These are phyloP conservation scores for Porites rus DNA, from an alignment of 92 coral and sea anemone species.

Conservation along the genomic window DNA sequence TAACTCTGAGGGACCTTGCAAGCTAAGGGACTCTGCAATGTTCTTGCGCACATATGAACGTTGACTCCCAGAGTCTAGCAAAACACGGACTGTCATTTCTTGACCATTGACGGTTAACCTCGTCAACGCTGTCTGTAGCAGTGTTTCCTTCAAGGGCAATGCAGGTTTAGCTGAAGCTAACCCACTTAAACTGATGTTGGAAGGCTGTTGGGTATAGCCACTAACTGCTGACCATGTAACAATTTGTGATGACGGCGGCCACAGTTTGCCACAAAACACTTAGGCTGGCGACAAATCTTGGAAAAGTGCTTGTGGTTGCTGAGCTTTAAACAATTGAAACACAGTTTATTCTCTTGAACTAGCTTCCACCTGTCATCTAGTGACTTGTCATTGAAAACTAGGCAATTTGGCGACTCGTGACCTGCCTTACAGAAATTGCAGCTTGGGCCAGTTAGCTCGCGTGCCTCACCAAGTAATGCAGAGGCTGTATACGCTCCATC, in stretches of 20 bases:
- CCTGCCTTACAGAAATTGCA: conserved; percentile 29
- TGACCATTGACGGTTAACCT: conserved; percentile 17
- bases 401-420: conserved; percentile 40
- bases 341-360: conserved; percentile 29
- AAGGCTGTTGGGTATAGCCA: background rate
- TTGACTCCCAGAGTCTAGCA: conserved; percentile 22
- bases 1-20: conserved; percentile 5
- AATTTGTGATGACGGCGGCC: conserved; percentile 48
- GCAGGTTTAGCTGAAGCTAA: conserved; percentile 25
- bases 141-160: conserved; percentile 6
- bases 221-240: conserved; percentile 25
- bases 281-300: conserved; percentile 41
- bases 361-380: conserved; percentile 32
- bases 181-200: conserved; percentile 14
- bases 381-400: conserved; percentile 29
- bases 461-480: conserved; percentile 20
- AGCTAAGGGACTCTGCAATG: background rate
- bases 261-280: conserved; percentile 45
- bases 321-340: conserved; percentile 37
- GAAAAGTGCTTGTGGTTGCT: conserved; percentile 40
- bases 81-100: conserved; percentile 21
- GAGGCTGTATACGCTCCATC: too few species aligned
- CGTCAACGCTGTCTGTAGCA: conserved; percentile 24
- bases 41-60: conserved; percentile 6
- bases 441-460: background rate